Evolutionary conservation across 1,140 invertebrate genomes (phyloP), one percentile per base, ranked within the genome.

Genomic region (Trichonephila clavipes): DNA sequence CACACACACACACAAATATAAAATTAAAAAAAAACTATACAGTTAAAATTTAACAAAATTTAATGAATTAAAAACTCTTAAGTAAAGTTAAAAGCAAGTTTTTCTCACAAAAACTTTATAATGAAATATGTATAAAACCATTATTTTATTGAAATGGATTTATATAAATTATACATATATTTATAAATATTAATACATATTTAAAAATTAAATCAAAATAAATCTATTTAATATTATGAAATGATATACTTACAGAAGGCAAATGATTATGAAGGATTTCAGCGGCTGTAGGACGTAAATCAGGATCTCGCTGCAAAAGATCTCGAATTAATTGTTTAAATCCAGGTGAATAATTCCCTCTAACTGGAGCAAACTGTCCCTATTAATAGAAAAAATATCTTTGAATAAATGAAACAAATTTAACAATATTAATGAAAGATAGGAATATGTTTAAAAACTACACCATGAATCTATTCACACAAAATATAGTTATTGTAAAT

Each of bases 241-340:
- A 77, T 34, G 4, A 19, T 4, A 18, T 40, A 88, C n/a, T 93
- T 88, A 97, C 96, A 72, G 97, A 95, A 21, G 96, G 97, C 95
- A 96, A 96, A 95, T 95, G 96, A 95, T 96, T 96, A 66, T 96
- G 96, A 44, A 97, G 95, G 5, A 97, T 96, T 94, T 97, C 96
- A 62, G 96, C 96, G 2, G 97, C 97, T 14, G 96, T 96, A 19
- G 97, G 97, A 58, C 97, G 95, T 82, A 96, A 96, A 94, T 96
- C 95, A n/a, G 97, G 97, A 95, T 97, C 96, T 95, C 97, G 96
- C 95, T 97, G 97, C 4, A 98, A 96, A 24, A 98, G 95, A 94
- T 96, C 96, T 90, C 96, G 96, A 28, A 97, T 96, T 4, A 98
- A 95, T 93, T 97, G 96, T 91, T 97, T 97, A 86, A 98, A 96